Percentiles rank a stretch among this genome's conserved stretches.
These are phyloP conservation scores for Synanthedon andrenaeformis DNA, from an alignment of 2,888 invertebrate genomes.

Conservation along the genomic window DNA sequence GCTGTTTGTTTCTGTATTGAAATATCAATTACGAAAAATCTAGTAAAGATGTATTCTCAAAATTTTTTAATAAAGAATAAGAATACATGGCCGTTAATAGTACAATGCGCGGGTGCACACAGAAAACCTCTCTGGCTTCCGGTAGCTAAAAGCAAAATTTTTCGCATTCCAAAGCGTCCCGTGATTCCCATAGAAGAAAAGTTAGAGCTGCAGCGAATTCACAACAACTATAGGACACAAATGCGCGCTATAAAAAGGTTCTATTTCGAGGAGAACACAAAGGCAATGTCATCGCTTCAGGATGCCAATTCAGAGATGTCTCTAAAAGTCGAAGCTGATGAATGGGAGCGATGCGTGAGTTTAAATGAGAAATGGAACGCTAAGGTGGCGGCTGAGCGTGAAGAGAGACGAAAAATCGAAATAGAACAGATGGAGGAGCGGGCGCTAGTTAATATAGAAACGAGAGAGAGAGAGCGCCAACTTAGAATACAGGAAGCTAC, in stretches of 20 bases:
- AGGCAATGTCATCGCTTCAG: slow-evolving; percentile 57
- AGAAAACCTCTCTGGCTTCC: slow-evolving; percentile 86
- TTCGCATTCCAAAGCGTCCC: slow-evolving; percentile 74
- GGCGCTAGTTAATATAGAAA: slow-evolving; percentile 53
- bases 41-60: slow-evolving; percentile 7
- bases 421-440: slow-evolving; percentile 54
- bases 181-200: slow-evolving; percentile 73
- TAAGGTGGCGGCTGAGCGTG: slow-evolving; percentile 70
- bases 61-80: slow-evolving; percentile 27
- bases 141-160: slow-evolving; percentile 83
- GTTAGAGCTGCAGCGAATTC: slow-evolving; percentile 74
- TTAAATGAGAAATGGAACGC: slow-evolving; percentile 81
- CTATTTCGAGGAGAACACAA: slow-evolving; percentile 64
- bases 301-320: slow-evolving; percentile 69
- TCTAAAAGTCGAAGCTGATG: slow-evolving; percentile 70
- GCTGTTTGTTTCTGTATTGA: too few relatives aligned
- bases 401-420: slow-evolving; percentile 64
- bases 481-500: slow-evolving; percentile 53
- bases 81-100: slow-evolving; percentile 33
- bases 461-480: slow-evolving; percentile 34
- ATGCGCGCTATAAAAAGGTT: slow-evolving; percentile 68
- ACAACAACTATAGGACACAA: slow-evolving; percentile 77
- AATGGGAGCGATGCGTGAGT: slow-evolving; percentile 70
- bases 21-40: too few relatives aligned
- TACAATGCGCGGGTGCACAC: slow-evolving; percentile 48